Evolutionary conservation across 2,113 vertebrate species (phyloP).

Genomic region (Ranitomeya imitator): DNA sequence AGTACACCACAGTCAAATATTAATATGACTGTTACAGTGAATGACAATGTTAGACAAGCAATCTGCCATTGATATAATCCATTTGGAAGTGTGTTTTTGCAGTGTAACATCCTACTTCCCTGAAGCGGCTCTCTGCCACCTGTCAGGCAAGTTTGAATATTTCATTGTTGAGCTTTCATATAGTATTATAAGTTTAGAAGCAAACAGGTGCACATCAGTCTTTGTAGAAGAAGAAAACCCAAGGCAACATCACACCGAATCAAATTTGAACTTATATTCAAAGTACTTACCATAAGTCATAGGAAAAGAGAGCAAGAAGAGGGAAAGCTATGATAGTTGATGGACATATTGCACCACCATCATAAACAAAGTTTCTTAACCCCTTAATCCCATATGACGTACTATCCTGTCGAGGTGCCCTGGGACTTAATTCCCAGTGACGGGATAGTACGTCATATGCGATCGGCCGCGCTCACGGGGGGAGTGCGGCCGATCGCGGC

Average conservation of each 20-base stretch:
- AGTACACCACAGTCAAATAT: not conserved
- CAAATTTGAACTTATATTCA: not conserved
- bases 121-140: not conserved
- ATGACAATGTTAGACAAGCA: constrained; percentile 16
- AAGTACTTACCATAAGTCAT: not conserved
- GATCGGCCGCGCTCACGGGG: too few relatives aligned
- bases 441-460: too few relatives aligned
- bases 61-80: constrained; percentile 6
- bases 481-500: too few relatives aligned
- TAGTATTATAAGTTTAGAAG: constrained; percentile 26
- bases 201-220: constrained; percentile 27
- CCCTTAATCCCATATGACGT: too few relatives aligned
- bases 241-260: not conserved
- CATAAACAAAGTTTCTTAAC: not conserved
- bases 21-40: not conserved
- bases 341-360: not conserved
- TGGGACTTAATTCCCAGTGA: too few relatives aligned
- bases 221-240: not conserved
- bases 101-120: not conserved
- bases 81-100: not conserved
- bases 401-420: too few relatives aligned
- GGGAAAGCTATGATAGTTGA: not conserved
- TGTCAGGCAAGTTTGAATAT: constrained; percentile 16
- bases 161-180: constrained; percentile 30
- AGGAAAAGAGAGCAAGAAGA: not conserved